phyloP scores from a whole-genome alignment of 2,888 invertebrate species.

The Spodoptera picta region DNA sequence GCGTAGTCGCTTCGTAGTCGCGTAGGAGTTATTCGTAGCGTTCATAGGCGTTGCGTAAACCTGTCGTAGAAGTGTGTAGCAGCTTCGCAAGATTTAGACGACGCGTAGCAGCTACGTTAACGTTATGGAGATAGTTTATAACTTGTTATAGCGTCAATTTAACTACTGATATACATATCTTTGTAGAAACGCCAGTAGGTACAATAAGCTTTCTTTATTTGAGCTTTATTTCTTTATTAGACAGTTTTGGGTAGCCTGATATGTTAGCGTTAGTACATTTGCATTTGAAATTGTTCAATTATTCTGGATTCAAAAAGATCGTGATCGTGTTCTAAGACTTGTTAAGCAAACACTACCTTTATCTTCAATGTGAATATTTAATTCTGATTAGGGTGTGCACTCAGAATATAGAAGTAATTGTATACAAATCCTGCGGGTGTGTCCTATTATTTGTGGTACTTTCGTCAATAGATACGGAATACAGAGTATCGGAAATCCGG shows the following conservation, averaged over 20 bases:
- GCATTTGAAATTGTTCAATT: no score
- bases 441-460: slow-evolving; percentile 47
- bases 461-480: slow-evolving; percentile 57
- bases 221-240: no score
- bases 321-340: neutral
- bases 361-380: neutral
- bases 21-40: no score
- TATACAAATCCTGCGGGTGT: slow-evolving; percentile 42
- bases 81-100: neutral
- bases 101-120: slow-evolving; percentile 3
- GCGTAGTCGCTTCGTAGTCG: neutral
- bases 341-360: neutral
- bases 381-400: slow-evolving; percentile 1
- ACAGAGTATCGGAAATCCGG: slow-evolving; percentile 81
- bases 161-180: no score
- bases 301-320: no score
- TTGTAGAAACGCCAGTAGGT: no score
- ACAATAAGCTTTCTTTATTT: no score
- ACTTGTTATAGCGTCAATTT: no score
- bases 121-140: neutral
- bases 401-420: neutral
- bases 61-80: no score
- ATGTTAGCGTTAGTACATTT: no score
- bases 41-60: neutral
- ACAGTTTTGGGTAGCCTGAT: no score